Base-by-base conservation (phyloP, 1,140 invertebrate species). In the Drosophila novamexicana region DNA sequence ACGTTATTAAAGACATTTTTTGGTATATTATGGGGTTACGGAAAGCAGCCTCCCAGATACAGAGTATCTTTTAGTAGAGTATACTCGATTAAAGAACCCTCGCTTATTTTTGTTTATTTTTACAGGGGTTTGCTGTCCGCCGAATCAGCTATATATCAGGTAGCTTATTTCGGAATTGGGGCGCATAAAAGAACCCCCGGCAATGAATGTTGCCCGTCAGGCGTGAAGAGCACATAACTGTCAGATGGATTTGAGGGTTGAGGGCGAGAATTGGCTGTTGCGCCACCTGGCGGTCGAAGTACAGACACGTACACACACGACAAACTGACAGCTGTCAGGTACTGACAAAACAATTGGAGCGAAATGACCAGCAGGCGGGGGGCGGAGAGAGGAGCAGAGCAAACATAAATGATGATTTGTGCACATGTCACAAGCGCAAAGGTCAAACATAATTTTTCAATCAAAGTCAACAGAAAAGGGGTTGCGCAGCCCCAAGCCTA, bases 401-500 rank as follows among this genome's bases (percentile, higher is more conserved):
- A 42, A 68, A 64, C 66, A 75, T 75, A 58, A 75, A 75, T 70
- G 64, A 44, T 57, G 67, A 75, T 75, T 79, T 74, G 57, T 12
- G n/a, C 18, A 18, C 45, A 39, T 62, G 57, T 39, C 67, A 49
- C 36, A 52, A 52, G 39, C 40, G 47, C 53, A 78, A 86, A 78
- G 76, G 67, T 73, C 71, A 81, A 61, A 66, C 76, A 77, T 78
- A 88, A 86, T 86, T 86, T 88, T 88, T 68, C 82, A 70, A 86
- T 86, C 81, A 86, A 54, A 36, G 62, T 37, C 18, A 49, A 39
- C 8, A 8, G 14, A 12, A 40, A 58, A 34, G 50, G 58, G 67
- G 29, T 34, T 32, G 36, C 16, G 14, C n/a, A 37, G 29, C 9
- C 44, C n/a, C 5, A 16, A 45, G 14, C 47, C 61, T 16, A 70